Conservation (phyloP, 2,797 vertebrate genomes). For the Nyctibius grandis region DNA sequence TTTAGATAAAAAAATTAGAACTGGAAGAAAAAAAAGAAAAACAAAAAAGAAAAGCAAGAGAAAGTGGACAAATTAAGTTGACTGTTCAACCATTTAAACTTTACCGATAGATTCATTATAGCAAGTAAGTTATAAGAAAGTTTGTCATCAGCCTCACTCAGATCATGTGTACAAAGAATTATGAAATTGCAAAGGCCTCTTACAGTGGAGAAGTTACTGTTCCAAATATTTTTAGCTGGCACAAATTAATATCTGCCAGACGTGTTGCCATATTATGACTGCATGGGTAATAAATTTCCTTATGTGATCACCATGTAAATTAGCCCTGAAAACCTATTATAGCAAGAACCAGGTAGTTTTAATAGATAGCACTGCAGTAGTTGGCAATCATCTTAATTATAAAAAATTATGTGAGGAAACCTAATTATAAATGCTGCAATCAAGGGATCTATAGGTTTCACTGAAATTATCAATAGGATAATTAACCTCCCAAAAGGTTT, state of each 20-base stretch:
- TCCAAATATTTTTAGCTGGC: not conserved
- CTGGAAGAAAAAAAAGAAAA: not conserved
- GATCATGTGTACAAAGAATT: not conserved
- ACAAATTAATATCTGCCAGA: not conserved
- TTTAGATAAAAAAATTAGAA: not conserved
- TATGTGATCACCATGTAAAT: conserved; percentile 8
- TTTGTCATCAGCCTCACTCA: not conserved
- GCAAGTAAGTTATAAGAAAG: not conserved
- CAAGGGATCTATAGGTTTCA: not conserved
- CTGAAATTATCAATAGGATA: not conserved
- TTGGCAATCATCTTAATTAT: not conserved
- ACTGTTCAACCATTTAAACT: not conserved
- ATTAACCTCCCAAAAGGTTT: not conserved
- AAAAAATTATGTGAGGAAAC: not conserved
- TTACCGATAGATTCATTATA: not conserved
- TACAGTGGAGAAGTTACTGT: not conserved
- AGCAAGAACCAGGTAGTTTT: not conserved
- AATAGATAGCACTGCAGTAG: not conserved
- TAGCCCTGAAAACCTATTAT: not conserved
- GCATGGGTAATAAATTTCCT: not conserved
- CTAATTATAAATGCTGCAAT: not conserved
- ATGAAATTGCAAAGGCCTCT: not conserved
- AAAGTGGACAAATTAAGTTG: not conserved
- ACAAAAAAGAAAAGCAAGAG: not conserved
- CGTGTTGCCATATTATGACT: not conserved